phyloP scores from a whole-genome alignment of 2,113 vertebrate genomes.

The Bubo blakistoni region DNA sequence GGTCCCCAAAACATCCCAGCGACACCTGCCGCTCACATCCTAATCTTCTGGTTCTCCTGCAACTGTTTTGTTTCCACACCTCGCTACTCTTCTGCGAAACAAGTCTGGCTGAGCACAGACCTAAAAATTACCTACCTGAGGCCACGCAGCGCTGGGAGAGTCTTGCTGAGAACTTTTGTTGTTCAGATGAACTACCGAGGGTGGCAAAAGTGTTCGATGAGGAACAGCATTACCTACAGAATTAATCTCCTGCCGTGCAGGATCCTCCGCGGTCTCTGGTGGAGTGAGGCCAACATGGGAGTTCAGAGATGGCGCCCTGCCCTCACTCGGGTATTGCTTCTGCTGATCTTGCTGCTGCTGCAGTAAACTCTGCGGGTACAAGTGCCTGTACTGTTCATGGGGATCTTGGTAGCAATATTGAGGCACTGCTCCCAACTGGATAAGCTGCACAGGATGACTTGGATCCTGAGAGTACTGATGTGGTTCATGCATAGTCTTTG shows the following conservation, averaged over 20 bases:
- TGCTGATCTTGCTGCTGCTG: conserved; percentile 66
- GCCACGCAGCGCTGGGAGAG: conserved; percentile 71
- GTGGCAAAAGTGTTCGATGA: conserved; percentile 68
- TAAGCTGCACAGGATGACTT: conserved; percentile 75
- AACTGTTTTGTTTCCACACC: fast-evolving
- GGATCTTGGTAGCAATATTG: conserved; percentile 81
- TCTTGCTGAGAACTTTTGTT: conserved; percentile 70
- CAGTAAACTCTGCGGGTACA: conserved; percentile 74
- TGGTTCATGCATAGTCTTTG: conserved; percentile 66
- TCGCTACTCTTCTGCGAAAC: background rate
- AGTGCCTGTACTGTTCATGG: conserved; percentile 71
- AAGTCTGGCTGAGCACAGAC: background rate
- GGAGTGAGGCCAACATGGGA: conserved; percentile 68
- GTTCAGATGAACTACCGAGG: conserved; percentile 65
- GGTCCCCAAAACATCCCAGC: background rate
- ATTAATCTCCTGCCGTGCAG: conserved; percentile 42
- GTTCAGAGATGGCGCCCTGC: conserved; percentile 56
- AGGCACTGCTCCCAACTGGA: conserved; percentile 76
- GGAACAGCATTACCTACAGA: conserved; percentile 50
- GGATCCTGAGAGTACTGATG: conserved; percentile 77
- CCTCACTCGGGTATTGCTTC: conserved; percentile 70
- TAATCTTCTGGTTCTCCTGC: background rate
- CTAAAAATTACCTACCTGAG: conserved; percentile 68
- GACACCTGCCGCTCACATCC: background rate
- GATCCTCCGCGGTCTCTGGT: conserved; percentile 59